Conservation (phyloP, 1,140 invertebrate genomes). For the Drosophila bocki region DNA sequence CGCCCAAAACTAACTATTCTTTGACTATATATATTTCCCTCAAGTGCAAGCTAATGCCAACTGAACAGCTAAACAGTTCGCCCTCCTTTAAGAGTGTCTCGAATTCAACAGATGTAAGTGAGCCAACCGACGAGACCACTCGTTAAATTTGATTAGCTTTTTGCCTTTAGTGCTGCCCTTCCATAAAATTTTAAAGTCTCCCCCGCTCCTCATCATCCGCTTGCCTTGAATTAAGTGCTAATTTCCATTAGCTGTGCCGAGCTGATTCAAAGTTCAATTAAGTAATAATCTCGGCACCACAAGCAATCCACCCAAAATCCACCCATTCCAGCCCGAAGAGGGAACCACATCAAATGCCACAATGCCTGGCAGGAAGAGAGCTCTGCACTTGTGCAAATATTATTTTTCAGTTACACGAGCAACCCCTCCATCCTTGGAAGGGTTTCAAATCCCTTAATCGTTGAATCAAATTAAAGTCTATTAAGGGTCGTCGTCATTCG, state of each 20-base stretch:
- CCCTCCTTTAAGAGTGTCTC: conserved; percentile 78
- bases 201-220: neutral
- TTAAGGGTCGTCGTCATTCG: conserved; percentile 21
- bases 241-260: conserved; percentile 53
- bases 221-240: conserved; percentile 58
- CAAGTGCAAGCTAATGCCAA: conserved; percentile 77
- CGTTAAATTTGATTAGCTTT: conserved; percentile 32
- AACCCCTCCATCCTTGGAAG: conserved; percentile 1
- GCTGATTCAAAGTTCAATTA: conserved; percentile 70
- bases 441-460: conserved; percentile 58
- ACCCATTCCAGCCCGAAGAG: conserved; percentile 1
- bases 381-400: conserved; percentile 71
- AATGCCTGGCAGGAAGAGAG: conserved; percentile 32
- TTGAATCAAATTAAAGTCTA: conserved; percentile 66
- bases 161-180: conserved; percentile 30
- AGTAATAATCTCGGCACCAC: conserved; percentile 64
- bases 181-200: conserved; percentile 32
- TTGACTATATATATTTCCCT: conserved; percentile 17
- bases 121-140: conserved; percentile 6
- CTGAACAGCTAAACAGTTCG: conserved; percentile 68
- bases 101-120: conserved; percentile 82
- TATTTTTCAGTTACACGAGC: conserved; percentile 64
- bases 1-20: conserved; percentile 17
- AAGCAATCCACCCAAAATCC: conserved; percentile 11
- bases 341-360: conserved; percentile 25